Base-by-base conservation (phyloP, 2,113 vertebrate species). In the Chaetorhynchus papuensis region DNA sequence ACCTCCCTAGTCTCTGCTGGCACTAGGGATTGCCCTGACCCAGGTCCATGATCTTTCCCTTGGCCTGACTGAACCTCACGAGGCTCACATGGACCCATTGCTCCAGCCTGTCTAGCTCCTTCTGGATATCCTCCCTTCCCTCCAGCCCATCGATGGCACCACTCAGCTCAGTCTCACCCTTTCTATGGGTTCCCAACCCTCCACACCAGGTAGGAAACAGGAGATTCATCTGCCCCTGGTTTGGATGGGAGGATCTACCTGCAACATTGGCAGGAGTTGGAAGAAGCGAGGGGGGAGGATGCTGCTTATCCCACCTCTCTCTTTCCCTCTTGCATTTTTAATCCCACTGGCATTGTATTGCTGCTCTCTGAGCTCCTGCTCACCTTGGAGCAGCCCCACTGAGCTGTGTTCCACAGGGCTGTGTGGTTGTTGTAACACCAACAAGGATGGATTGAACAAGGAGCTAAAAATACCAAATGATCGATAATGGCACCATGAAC, bases 391-490 rank as follows among this genome's bases (percentile, higher is more conserved):
- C 14, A 5, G 76, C 60, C 53, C 24, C 3, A 1, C 75, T 54
- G 56, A 54, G 33, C 15, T 1, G 5, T 13, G 78, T 63, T 79
- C 27, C 57, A 14, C 0, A 1, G n/a, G 68, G 57, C 86, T 14
- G 1, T 52, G 71, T 9, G 1, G 71, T 42, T 78, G 64, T 89
- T 92, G 71, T 79, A 68, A 80, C 79, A 80, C 59, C 89, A 72
- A 16, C 15, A 9, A 37, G 20, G 33, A 53, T 72, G 54, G 91
- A 94, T 92, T 88, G 94, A 96, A 89, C 79, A 66, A 28, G 49
- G 83, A 75, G 59, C 96, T 98, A 98, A 98, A 98, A 98, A 98
- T 98, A 98, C 68, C 91, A 18, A 39, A 16, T 4, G 7, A 95
- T 97, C 95, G 0, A 96, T 97, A 93, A 49, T 2, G 13, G 19